phyloP scores from a whole-genome alignment of 2,797 vertebrate genomes.

The Jordanella pulchra region DNA sequence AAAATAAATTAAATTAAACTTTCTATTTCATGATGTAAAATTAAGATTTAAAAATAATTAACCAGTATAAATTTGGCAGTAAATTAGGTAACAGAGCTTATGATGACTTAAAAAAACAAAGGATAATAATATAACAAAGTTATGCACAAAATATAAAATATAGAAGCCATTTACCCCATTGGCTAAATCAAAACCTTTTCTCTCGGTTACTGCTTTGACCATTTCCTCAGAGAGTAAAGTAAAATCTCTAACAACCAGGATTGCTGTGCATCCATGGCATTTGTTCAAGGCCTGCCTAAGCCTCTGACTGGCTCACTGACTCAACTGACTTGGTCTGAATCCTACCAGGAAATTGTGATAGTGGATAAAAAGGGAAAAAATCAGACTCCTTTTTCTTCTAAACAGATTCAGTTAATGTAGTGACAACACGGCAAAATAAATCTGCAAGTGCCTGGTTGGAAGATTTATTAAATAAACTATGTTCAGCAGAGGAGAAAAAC shows the following conservation, averaged over 20 bases:
- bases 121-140: not conserved
- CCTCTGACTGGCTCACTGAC: constrained; percentile 54
- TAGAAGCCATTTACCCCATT: not conserved
- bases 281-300: constrained; percentile 48
- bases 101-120: not conserved
- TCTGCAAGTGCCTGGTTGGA: constrained; percentile 31
- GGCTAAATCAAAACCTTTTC: not conserved
- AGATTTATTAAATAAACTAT: constrained; percentile 18
- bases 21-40: not conserved
- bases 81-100: not conserved
- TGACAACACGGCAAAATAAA: constrained; percentile 13
- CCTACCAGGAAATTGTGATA: constrained; percentile 49
- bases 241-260: constrained; percentile 34
- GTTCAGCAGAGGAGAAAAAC: not conserved
- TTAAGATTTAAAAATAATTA: not conserved
- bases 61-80: not conserved
- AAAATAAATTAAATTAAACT: not conserved
- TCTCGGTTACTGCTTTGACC: not conserved
- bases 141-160: not conserved
- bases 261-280: constrained; percentile 40
- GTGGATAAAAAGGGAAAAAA: constrained; percentile 32
- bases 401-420: constrained; percentile 9
- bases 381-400: constrained; percentile 26
- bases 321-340: constrained; percentile 35
- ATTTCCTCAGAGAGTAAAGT: constrained; percentile 29